Conservation (phyloP, 2,888 invertebrate species). For the Sinodicranocentrus sp. region DNA sequence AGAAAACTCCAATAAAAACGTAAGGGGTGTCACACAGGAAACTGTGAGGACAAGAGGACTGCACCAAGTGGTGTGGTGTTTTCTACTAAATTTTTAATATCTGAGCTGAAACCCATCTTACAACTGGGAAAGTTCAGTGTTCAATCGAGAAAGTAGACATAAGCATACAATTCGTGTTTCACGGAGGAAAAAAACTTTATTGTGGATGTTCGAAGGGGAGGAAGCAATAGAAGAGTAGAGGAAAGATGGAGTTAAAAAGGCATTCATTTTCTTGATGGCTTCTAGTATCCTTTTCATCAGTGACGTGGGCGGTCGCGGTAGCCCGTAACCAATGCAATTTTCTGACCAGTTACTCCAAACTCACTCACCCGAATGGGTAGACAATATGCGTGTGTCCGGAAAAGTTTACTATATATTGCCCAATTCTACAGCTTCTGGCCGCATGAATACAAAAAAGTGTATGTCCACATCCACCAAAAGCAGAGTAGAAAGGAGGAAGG, state of each 20-base stretch:
- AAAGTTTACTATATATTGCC: no score
- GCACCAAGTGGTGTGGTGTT: not conserved
- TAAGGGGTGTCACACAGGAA: not conserved
- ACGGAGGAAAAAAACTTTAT: not conserved
- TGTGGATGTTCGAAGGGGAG: conserved; percentile 33
- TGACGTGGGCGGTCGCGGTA: conserved; percentile 46
- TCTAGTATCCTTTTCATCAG: conserved; percentile 45
- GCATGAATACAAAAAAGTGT: not conserved
- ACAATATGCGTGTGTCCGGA: not conserved
- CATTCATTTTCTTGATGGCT: conserved; percentile 67
- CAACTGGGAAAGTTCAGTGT: not conserved
- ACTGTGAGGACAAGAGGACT: not conserved
- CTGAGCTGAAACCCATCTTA: not conserved
- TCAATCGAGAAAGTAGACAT: not conserved
- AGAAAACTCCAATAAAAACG: conserved; percentile 4
- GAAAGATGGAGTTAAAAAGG: conserved; percentile 62
- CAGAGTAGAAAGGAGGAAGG: no score
- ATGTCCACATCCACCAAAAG: not conserved
- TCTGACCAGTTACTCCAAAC: conserved; percentile 57
- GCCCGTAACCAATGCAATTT: conserved; percentile 56
- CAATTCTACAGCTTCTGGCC: no score
- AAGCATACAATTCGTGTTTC: not conserved
- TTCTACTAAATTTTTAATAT: conserved; percentile 49
- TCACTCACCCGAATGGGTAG: conserved; percentile 3
- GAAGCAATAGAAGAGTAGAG: conserved; percentile 35